phyloP scores from a whole-genome alignment of 2,888 invertebrate species.

The Pyrocoelia pectoralis region DNA sequence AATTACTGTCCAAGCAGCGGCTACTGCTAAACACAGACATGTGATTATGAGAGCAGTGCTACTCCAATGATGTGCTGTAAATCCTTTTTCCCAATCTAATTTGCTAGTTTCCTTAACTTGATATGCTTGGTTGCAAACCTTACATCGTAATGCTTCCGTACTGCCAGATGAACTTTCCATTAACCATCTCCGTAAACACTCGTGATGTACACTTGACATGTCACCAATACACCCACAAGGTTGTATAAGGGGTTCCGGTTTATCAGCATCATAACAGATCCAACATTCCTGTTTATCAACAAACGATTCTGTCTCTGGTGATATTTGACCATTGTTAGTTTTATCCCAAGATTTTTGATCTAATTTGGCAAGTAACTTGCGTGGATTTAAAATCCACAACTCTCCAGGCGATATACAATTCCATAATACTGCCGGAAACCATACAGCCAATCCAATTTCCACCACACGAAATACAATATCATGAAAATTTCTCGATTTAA shows the following conservation, averaged over 20 bases:
- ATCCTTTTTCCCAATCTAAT: constrained; percentile 85
- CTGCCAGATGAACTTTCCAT: constrained; percentile 70
- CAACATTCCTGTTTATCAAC: constrained; percentile 80
- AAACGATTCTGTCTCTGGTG: constrained; percentile 63
- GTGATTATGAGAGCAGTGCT: constrained; percentile 83
- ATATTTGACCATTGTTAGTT: constrained; percentile 24
- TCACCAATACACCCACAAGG: constrained; percentile 93
- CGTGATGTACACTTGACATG: constrained; percentile 91
- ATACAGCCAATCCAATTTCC: constrained; percentile 91
- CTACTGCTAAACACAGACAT: constrained; percentile 78
- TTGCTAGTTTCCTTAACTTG: constrained; percentile 79
- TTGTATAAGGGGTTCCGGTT: constrained; percentile 83
- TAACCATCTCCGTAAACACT: constrained; percentile 88
- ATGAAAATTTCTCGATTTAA: constrained; percentile 91
- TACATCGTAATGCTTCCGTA: constrained; percentile 66
- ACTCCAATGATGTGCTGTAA: constrained; percentile 84
- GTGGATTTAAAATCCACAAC: constrained; percentile 92
- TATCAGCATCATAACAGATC: constrained; percentile 90
- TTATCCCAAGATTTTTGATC: constrained; percentile 40
- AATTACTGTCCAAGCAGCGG: constrained; percentile 81
- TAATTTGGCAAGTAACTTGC: constrained; percentile 74
- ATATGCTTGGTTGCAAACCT: constrained; percentile 86
- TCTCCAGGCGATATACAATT: constrained; percentile 94
- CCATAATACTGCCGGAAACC: constrained; percentile 97
- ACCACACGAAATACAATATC: constrained; percentile 89